phyloP scores from a whole-genome alignment of 2,888 invertebrate species.

The Sclerodermus sp. region DNA sequence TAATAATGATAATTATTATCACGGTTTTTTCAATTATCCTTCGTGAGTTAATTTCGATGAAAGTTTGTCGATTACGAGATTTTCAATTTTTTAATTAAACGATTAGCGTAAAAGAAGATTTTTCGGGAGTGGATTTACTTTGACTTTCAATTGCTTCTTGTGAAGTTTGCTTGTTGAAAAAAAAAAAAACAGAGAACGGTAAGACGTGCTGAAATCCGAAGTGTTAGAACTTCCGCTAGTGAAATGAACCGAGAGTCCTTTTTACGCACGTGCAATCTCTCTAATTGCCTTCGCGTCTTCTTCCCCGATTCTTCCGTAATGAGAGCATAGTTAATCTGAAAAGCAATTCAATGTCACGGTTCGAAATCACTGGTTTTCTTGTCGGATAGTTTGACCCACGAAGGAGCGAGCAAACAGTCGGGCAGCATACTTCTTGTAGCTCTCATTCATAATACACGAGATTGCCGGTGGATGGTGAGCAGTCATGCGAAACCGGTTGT shows the following conservation, averaged over 20 bases:
- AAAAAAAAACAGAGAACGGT: no score
- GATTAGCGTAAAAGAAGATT: no score
- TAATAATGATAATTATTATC: no score
- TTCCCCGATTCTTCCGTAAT: no score
- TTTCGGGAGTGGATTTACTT: no score
- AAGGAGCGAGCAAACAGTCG: constrained; percentile 3
- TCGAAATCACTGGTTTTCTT: constrained; percentile 5
- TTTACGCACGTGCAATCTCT: neutral
- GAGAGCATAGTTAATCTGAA: no score
- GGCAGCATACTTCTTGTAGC: constrained; percentile 18
- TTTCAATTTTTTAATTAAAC: neutral
- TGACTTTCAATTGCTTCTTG: no score
- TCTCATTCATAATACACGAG: constrained; percentile 41
- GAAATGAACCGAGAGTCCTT: neutral
- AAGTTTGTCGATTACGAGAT: neutral
- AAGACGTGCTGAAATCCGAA: no score
- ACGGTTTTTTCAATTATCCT: neutral
- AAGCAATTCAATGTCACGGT: constrained; percentile 31
- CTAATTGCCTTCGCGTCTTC: neutral
- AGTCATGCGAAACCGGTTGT: constrained; percentile 37
- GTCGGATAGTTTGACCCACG: neutral
- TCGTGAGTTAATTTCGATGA: neutral
- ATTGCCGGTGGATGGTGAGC: constrained; percentile 20
- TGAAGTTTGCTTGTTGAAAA: no score
- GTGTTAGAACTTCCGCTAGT: no score